A percentile compares a stretch with the other conserved stretches of the same genome.
These are phyloP conservation scores for Psittacula cyanocephala DNA, from an alignment of 2,113 vertebrate species.

Conservation along the genomic window DNA sequence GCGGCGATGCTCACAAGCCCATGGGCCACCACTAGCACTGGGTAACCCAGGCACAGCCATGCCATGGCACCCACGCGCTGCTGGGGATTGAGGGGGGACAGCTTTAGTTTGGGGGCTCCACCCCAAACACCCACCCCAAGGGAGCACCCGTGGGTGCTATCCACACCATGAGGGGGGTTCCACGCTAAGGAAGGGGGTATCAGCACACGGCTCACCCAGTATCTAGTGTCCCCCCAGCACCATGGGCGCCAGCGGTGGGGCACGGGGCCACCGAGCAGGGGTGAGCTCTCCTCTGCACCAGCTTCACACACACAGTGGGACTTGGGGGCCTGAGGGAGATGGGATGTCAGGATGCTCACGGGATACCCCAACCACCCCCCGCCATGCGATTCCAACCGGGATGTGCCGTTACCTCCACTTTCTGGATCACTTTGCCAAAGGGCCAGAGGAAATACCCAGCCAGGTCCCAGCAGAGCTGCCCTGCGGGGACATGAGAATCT, in stretches of 20 bases:
- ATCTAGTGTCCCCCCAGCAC: background rate
- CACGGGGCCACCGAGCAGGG: background rate
- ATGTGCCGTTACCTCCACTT: background rate
- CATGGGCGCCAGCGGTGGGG: background rate
- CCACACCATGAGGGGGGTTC: rapidly evolving
- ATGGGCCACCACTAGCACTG: conserved; percentile 73
- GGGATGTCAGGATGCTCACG: rapidly evolving
- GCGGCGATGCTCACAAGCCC: conserved; percentile 73
- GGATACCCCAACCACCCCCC: rapidly evolving
- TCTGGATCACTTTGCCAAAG: conserved; percentile 81
- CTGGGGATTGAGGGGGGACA: background rate
- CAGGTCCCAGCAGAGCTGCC: conserved; percentile 76
- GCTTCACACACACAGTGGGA: conserved; percentile 8
- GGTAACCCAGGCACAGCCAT: conserved; percentile 81
- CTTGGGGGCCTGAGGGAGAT: background rate
- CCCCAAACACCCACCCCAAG: background rate
- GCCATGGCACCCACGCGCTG: background rate
- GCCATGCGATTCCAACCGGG: rapidly evolving
- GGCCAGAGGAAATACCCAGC: conserved; percentile 84
- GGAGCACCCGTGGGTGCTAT: background rate
- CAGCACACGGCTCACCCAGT: conserved; percentile 71
- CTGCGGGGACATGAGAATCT: background rate
- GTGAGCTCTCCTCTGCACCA: conserved; percentile 26
- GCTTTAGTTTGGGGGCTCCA: background rate
- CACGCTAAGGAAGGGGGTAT: rapidly evolving